Conservation (phyloP, 1,140 invertebrate species). For the Vanessa atalanta region DNA sequence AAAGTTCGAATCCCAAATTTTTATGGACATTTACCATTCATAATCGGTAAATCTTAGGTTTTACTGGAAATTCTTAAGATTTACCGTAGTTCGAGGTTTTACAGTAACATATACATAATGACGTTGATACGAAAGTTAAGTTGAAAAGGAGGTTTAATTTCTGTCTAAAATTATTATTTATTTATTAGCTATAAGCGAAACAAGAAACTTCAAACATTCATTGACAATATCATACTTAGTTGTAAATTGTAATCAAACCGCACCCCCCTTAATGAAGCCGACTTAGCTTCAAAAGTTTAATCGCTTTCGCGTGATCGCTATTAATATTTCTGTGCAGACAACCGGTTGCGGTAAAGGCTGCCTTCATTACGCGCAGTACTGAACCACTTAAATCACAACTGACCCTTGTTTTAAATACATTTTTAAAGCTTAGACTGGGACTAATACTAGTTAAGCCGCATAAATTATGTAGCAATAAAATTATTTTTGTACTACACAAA, state of each 20-base stretch:
- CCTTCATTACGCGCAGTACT: constrained; percentile 7
- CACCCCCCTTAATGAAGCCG: constrained; percentile 29
- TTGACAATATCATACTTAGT: constrained; percentile 10
- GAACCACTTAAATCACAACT: constrained; percentile 7
- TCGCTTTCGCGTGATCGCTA: constrained; percentile 28
- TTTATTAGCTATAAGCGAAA: background rate
- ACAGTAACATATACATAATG: too few relatives aligned
- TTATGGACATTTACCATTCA: too few relatives aligned
- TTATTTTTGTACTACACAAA: too few relatives aligned
- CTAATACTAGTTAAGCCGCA: background rate
- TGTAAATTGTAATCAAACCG: constrained; percentile 30
- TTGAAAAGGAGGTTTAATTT: background rate
- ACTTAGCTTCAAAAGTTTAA: constrained; percentile 31
- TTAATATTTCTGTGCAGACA: constrained; percentile 24
- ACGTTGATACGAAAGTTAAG: too few relatives aligned
- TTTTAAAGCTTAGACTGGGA: background rate
- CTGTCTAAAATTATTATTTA: background rate
- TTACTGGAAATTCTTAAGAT: too few relatives aligned
- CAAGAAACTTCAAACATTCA: background rate
- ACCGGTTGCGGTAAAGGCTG: constrained; percentile 2
- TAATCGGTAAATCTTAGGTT: too few relatives aligned
- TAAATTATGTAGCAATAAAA: too few relatives aligned
- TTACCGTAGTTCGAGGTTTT: too few relatives aligned
- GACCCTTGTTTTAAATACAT: background rate
- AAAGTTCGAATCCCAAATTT: too few relatives aligned